These are phyloP conservation scores for Enteromius trimaculatus DNA, from an alignment of 2,797 vertebrate genomes.

Conservation along the genomic window DNA sequence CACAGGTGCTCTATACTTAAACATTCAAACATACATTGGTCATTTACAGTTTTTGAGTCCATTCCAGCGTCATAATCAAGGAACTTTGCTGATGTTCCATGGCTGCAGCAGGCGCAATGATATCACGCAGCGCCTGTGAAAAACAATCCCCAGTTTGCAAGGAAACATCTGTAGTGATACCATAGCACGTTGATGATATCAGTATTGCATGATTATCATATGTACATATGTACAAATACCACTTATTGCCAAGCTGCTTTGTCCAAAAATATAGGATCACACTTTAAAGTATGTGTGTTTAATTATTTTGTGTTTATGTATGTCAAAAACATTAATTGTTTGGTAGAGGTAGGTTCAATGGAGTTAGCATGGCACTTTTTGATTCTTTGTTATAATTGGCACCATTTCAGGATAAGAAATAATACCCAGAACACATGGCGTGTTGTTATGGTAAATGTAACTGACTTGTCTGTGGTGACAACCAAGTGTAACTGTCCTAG, in stretches of 20 bases:
- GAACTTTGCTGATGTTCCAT: too few species aligned
- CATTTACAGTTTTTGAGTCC: neutral
- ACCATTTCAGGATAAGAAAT: too few species aligned
- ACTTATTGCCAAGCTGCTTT: neutral
- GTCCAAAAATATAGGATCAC: neutral
- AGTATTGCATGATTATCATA: neutral
- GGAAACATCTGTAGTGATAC: neutral
- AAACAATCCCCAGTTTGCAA: too few species aligned
- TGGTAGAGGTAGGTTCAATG: neutral
- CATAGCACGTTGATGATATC: neutral
- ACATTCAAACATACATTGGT: neutral
- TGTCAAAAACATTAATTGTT: neutral
- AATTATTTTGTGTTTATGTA: neutral
- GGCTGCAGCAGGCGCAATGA: too few species aligned
- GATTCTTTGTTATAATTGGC: too few species aligned
- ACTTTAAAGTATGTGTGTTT: neutral
- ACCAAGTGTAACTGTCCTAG: neutral
- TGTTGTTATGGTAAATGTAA: neutral
- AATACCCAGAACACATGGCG: too few species aligned
- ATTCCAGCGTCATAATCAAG: too few species aligned
- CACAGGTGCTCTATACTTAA: constrained; percentile 80
- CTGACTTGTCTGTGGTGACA: neutral
- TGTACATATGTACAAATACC: too few species aligned
- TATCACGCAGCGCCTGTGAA: too few species aligned
- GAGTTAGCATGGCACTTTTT: too few species aligned